A percentile compares a stretch with the other conserved stretches of the same genome.
Conservation (phyloP, 2,888 invertebrate species). For the Dioctria rufipes region DNA sequence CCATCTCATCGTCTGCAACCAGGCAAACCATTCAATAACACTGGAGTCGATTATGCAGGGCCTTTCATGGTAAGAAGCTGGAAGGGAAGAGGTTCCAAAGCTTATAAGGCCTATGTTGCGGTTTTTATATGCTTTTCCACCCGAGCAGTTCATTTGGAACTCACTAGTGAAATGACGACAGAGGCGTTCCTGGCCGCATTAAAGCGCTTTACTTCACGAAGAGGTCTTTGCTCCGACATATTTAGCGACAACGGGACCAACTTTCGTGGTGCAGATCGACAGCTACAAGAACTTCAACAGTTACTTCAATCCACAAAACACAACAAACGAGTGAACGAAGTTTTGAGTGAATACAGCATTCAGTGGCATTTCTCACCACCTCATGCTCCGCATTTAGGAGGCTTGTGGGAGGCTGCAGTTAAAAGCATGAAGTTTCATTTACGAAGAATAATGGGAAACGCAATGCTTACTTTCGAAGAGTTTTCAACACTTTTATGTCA, state of each 20-base stretch:
- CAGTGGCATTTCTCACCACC: constrained; percentile 58
- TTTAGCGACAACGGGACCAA: constrained; percentile 41
- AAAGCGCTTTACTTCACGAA: constrained; percentile 55
- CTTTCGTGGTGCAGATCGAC: constrained; percentile 27
- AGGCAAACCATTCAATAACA: constrained; percentile 49
- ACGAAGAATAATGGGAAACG: not conserved
- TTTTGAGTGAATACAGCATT: constrained; percentile 49
- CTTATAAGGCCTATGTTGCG: no score
- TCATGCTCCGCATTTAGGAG: constrained; percentile 35
- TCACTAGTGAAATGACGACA: constrained; percentile 49
- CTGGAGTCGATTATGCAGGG: constrained; percentile 57
- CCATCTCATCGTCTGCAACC: not conserved
- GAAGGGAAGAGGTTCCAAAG: not conserved
- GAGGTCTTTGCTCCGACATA: not conserved
- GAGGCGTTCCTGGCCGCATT: constrained; percentile 60
- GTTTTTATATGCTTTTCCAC: not conserved
- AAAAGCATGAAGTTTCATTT: constrained; percentile 27
- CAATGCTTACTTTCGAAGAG: constrained; percentile 58
- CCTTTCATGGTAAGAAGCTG: constrained; percentile 37
- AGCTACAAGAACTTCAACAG: constrained; percentile 55
- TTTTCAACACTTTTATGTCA: constrained; percentile 60
- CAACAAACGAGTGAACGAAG: not conserved
- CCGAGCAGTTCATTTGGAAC: no score
- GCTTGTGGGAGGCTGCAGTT: constrained; percentile 40
- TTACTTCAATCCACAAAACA: not conserved